phyloP scores from a whole-genome alignment of 2,797 vertebrate species.

The Pangasius krempfi region DNA sequence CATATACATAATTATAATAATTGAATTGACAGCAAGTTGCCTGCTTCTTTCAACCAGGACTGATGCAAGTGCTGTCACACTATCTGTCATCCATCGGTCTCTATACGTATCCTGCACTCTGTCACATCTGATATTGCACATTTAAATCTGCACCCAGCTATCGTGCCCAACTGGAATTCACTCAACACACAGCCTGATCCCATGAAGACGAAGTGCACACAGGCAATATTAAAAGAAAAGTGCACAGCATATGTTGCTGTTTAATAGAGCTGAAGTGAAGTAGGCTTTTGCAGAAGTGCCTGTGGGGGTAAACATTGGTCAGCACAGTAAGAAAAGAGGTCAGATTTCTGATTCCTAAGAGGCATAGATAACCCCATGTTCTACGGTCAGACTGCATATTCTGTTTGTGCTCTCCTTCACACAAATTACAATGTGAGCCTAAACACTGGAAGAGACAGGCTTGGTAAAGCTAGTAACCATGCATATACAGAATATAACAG shows the following conservation, averaged over 20 bases:
- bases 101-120: constrained; percentile 1
- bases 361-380: constrained; percentile 65
- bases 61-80: constrained; percentile 32
- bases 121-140: not conserved
- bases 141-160: constrained; percentile 13
- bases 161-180: not conserved
- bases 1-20: constrained; percentile 29
- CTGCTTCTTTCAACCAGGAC: constrained; percentile 28
- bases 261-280: constrained; percentile 56
- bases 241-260: constrained; percentile 48
- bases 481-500: not conserved
- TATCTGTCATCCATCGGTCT: constrained; percentile 26
- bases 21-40: constrained; percentile 27
- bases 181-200: constrained; percentile 4
- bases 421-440: not conserved
- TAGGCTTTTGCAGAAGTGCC: constrained; percentile 45
- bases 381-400: constrained; percentile 56
- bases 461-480: not conserved
- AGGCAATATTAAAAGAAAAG: constrained; percentile 18
- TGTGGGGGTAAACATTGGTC: constrained; percentile 56
- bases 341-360: constrained; percentile 64
- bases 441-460: not conserved
- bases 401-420: not conserved
- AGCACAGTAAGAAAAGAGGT: constrained; percentile 66
- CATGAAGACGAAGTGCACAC: not conserved